Evolutionary conservation across 2,113 vertebrate genomes (phyloP), one percentile per base, ranked within the genome.

Genomic region (Sander lucioperca): DNA sequence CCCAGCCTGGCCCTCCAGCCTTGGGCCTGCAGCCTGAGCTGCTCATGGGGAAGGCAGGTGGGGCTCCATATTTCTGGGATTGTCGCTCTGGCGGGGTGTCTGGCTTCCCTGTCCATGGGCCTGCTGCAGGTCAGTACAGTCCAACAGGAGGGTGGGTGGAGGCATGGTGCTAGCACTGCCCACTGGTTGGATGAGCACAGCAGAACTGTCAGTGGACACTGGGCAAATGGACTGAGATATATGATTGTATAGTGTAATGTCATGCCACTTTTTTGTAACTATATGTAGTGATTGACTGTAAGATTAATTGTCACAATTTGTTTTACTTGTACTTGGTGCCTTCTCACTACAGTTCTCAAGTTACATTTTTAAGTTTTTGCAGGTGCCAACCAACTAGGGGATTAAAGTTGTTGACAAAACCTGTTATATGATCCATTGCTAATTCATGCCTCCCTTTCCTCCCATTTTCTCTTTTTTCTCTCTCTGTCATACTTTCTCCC

Each of bases 1-100:
- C 95, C 80, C 94, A 95, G 89, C 93, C 94, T 43, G 93, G 93
- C 91, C 92, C 93, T 68, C 89, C 94, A 67, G 77, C 85, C 85
- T 85, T 94, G 84, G 87, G 95, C 87, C 89, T 91, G 87, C 95
- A 95, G 94, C 91, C 94, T 83, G 95, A 96, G 94, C 93, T 95
- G 91, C 93, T 95, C 85, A 87, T 95, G 91, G 95, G 93, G 87
- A 96, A 95, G 87, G 91, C 94, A 88, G 93, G 93, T 84, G 93
- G 93, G 83, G 86, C 89, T 92, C 94, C 93, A 51, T 96, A 94
- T 95, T 94, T 94, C 92, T 96, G 95, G 95, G 95, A 96, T 93
- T 95, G 94, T 92, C 94, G 92, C 89, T 94, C 95, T 91, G 86
- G 90, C 36, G 94, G 94, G 90, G 90, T 88, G 84, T 92, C 94